phyloP scores from a whole-genome alignment of 2,113 vertebrate genomes.

The Mesocricetus auratus region DNA sequence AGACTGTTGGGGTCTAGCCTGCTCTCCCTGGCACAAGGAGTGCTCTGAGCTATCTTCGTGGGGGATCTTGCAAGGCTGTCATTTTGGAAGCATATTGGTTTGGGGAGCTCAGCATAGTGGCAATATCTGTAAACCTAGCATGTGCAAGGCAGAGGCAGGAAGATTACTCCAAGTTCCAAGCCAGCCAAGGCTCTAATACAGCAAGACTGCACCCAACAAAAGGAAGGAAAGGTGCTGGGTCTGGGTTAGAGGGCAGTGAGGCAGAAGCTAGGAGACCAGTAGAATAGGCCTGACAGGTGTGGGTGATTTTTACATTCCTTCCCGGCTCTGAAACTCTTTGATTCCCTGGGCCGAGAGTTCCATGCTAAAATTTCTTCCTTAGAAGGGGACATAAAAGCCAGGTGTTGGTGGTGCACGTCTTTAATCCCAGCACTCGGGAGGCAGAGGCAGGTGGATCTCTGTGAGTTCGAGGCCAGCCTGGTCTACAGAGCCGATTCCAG shows the following conservation, averaged over 20 bases:
- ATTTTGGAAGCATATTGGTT: neutral
- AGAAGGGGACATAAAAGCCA: neutral
- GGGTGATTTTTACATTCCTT: neutral
- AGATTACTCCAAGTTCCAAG: neutral
- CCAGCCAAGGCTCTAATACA: neutral
- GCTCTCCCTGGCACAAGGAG: no score
- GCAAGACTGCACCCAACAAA: neutral
- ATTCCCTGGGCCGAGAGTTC: neutral
- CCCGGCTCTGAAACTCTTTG: neutral
- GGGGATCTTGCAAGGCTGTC: neutral
- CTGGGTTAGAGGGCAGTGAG: neutral
- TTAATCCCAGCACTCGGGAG: no score
- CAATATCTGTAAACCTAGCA: neutral
- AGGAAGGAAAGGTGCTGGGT: neutral
- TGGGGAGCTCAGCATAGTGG: neutral
- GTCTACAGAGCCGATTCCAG: no score
- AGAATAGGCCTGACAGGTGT: neutral
- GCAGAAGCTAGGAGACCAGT: neutral
- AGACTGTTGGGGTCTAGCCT: neutral
- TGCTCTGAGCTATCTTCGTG: neutral
- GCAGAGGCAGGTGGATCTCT: no score
- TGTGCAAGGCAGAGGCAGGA: neutral
- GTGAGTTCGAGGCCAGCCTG: no score
- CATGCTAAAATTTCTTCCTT: neutral
- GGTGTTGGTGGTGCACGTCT: no score